A percentile compares a stretch with the other conserved stretches of the same genome.
phyloP scores from a whole-genome alignment of 2,888 invertebrate genomes.

The Sinohyriopsis cumingii region DNA sequence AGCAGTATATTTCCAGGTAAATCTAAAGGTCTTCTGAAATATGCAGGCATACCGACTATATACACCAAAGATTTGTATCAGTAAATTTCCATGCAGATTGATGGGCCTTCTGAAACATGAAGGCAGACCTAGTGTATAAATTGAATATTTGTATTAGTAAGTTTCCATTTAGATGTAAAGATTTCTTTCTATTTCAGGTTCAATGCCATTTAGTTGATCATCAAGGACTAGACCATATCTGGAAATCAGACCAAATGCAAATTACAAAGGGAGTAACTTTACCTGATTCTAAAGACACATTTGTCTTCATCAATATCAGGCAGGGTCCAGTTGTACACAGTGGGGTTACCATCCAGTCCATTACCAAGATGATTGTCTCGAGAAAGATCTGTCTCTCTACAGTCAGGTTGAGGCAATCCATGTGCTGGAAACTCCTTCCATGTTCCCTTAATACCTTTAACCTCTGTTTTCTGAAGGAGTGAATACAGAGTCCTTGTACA shows the following conservation, averaged over 20 bases:
- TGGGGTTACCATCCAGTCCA: conserved; percentile 64
- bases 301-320: conserved; percentile 61
- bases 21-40: not conserved
- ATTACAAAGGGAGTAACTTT: conserved; percentile 1
- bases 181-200: too few relatives aligned
- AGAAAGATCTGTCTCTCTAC: conserved; percentile 68
- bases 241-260: not conserved
- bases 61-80: too few relatives aligned
- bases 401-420: conserved; percentile 67
- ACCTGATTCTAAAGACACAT: conserved; percentile 70
- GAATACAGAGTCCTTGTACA: too few relatives aligned
- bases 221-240: too few relatives aligned
- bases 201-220: too few relatives aligned
- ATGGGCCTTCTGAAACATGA: too few relatives aligned
- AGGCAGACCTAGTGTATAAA: too few relatives aligned
- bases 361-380: conserved; percentile 72
- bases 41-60: too few relatives aligned
- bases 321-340: conserved; percentile 69
- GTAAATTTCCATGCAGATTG: too few relatives aligned
- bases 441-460: conserved; percentile 46
- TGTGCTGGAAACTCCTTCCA: conserved; percentile 66
- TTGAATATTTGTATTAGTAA: too few relatives aligned
- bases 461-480: not conserved
- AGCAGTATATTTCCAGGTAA: not conserved
- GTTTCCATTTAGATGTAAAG: too few relatives aligned